Conservation (phyloP, 2,113 vertebrate species). For the Synodontis membranacea region DNA sequence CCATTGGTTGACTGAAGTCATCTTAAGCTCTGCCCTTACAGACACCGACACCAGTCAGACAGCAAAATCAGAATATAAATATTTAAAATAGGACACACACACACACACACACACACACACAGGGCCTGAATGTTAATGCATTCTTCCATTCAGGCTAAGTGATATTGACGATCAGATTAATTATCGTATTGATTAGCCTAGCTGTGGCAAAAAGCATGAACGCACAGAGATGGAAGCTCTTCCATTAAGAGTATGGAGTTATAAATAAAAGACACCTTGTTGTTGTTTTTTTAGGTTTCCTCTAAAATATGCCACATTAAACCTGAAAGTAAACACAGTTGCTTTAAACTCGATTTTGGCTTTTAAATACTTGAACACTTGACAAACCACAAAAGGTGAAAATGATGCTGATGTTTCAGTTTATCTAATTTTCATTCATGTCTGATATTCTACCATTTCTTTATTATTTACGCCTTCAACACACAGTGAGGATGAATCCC, state of each 20-base stretch:
- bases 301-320: neutral
- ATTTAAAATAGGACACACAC: neutral
- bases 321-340: neutral
- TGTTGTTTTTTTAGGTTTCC: neutral
- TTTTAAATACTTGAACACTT: too few species aligned
- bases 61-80: neutral
- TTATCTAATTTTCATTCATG: neutral
- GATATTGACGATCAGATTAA: conserved; percentile 19
- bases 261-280: neutral
- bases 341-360: neutral
- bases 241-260: neutral
- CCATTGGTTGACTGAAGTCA: neutral
- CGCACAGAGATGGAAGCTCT: neutral
- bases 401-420: neutral
- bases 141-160: conserved; percentile 8
- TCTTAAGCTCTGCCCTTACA: neutral
- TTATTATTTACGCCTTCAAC: too few species aligned
- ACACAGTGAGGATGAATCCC: too few species aligned
- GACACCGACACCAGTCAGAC: neutral
- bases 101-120: conserved; percentile 7
- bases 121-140: neutral
- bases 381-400: neutral
- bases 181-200: conserved; percentile 1
- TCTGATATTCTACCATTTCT: neutral
- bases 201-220: neutral